Evolutionary conservation across 2,888 invertebrate species (phyloP).

Genomic region (Nomada ferruginata): DNA sequence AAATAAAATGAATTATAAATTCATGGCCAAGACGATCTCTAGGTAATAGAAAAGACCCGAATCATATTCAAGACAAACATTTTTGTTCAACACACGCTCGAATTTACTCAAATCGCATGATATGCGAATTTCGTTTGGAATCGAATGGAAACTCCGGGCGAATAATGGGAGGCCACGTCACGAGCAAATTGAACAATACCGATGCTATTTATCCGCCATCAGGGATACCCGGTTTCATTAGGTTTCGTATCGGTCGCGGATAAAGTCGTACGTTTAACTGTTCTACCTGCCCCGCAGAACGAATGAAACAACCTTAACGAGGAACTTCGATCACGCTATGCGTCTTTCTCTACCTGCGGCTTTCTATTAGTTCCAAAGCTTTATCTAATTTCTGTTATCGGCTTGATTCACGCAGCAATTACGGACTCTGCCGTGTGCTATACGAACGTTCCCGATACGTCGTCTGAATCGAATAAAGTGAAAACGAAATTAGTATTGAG

Average conservation of each 20-base stretch:
- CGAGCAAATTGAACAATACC: slow-evolving; percentile 36
- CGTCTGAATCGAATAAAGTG: too few relatives aligned
- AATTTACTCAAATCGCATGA: not conserved
- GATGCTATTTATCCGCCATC: slow-evolving; percentile 50
- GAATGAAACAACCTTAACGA: slow-evolving; percentile 16
- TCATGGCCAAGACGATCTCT: too few relatives aligned
- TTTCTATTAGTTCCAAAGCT: slow-evolving; percentile 17
- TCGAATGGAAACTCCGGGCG: slow-evolving; percentile 42
- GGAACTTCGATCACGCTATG: slow-evolving; percentile 28
- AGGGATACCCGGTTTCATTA: slow-evolving; percentile 43
- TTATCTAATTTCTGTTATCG: slow-evolving; percentile 2
- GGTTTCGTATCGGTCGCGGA: slow-evolving; percentile 26
- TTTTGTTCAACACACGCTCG: too few relatives aligned
- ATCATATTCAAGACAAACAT: too few relatives aligned
- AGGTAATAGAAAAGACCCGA: too few relatives aligned
- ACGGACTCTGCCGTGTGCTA: not conserved
- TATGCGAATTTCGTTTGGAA: not conserved
- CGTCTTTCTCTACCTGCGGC: not conserved
- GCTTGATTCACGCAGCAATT: slow-evolving; percentile 13
- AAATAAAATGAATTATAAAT: too few relatives aligned
- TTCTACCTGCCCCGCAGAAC: slow-evolving; percentile 11
- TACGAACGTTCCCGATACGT: not conserved
- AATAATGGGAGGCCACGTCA: slow-evolving; percentile 36
- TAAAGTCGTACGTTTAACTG: slow-evolving; percentile 28
- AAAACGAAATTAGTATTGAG: too few relatives aligned